Conservation (phyloP, 1,140 invertebrate species). For the Eurosta solidaginis region DNA sequence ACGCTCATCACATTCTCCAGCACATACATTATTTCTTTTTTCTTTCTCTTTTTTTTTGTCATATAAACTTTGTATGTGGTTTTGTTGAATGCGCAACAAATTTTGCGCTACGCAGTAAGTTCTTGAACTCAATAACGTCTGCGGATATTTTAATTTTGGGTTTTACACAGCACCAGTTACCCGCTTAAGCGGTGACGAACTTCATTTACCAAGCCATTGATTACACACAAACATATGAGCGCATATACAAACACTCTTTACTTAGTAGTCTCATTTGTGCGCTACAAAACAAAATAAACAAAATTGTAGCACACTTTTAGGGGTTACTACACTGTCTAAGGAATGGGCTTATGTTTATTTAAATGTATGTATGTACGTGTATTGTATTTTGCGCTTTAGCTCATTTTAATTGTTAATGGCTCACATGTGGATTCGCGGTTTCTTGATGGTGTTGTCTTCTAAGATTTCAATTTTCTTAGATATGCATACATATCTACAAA, state of each 20-base stretch:
- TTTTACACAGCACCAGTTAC: not conserved
- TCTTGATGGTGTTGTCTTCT: not conserved
- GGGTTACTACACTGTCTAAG: not conserved
- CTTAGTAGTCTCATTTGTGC: not conserved
- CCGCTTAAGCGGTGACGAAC: conserved; percentile 11
- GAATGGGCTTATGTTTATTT: not conserved
- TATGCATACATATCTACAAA: not conserved
- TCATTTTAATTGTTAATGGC: conserved; percentile 22
- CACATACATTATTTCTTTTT: not conserved
- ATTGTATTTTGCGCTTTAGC: not conserved
- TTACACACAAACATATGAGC: not conserved
- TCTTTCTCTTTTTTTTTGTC: not conserved
- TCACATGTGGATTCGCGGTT: not conserved
- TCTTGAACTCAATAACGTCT: not conserved
- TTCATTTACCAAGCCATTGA: conserved; percentile 1
- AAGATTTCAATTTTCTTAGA: not conserved
- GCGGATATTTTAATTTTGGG: conserved; percentile 14
- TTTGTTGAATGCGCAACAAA: conserved; percentile 17
- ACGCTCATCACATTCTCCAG: not conserved
- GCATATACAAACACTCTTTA: not conserved
- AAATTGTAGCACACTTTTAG: not conserved
- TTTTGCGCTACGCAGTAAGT: not conserved
- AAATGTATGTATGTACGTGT: not conserved
- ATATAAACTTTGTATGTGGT: conserved; percentile 6
- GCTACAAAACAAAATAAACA: not conserved